Evolutionary conservation across 2,797 vertebrate genomes (phyloP).

Genomic region (Harpagifer antarcticus): DNA sequence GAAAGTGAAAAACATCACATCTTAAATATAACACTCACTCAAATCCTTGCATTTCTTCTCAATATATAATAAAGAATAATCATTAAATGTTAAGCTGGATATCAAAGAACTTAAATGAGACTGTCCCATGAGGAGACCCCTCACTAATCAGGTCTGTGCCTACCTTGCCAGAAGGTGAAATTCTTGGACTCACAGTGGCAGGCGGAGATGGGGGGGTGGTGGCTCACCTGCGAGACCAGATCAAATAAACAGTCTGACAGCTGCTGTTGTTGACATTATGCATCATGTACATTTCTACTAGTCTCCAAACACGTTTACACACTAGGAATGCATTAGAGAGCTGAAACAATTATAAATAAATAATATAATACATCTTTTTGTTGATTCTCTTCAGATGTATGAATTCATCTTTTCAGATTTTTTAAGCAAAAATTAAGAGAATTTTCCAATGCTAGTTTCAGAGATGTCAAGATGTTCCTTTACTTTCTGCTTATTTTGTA

Average conservation of each 20-base stretch:
- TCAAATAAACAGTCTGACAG: slow-evolving; percentile 60
- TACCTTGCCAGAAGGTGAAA: slow-evolving; percentile 99
- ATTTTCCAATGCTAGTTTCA: no score
- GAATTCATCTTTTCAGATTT: no score
- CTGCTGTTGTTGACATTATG: slow-evolving; percentile 26
- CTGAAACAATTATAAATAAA: no score
- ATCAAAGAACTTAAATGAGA: slow-evolving; percentile 25
- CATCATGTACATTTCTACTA: slow-evolving; percentile 6
- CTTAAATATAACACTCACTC: neutral
- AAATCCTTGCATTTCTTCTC: neutral
- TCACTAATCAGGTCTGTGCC: slow-evolving; percentile 56
- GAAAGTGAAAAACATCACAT: slow-evolving; percentile 9
- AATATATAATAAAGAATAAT: neutral
- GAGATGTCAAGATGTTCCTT: no score
- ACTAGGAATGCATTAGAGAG: no score
- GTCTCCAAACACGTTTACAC: neutral
- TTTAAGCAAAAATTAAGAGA: no score
- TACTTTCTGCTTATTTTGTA: no score
- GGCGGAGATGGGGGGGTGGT: slow-evolving; percentile 98
- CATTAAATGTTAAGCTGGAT: slow-evolving; percentile 1
- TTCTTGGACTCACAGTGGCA: slow-evolving; percentile 99
- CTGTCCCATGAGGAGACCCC: slow-evolving; percentile 14
- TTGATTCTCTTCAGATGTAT: no score
- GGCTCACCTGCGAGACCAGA: slow-evolving; percentile 91
- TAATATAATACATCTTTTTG: no score